phyloP scores from a whole-genome alignment of 2,797 vertebrate species.

The Monodelphis domestica region DNA sequence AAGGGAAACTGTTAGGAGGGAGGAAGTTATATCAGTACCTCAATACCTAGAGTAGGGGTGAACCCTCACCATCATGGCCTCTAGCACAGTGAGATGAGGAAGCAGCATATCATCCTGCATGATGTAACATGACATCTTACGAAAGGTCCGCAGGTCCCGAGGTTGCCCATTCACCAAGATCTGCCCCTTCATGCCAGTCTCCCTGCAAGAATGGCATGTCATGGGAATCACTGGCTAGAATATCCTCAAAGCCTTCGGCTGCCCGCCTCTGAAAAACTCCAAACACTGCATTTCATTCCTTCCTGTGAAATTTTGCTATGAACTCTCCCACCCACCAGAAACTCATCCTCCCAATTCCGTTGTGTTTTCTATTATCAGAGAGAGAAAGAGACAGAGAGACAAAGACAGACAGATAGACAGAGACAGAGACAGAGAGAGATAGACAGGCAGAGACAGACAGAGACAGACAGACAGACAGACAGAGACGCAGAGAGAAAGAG shows the following conservation, averaged over 20 bases:
- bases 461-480: no score
- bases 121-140: constrained; percentile 99
- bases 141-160: constrained; percentile 95
- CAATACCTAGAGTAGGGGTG: background rate
- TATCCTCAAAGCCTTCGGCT: background rate
- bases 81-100: constrained; percentile 93
- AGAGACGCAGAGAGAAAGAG: no score
- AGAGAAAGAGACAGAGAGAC: no score
- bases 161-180: constrained; percentile 94
- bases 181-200: constrained; percentile 97
- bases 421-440: no score
- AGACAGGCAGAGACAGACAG: no score
- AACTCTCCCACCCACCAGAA: background rate
- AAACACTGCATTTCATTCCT: background rate
- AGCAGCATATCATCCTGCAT: constrained; percentile 99
- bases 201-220: constrained; percentile 82
- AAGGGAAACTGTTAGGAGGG: background rate
- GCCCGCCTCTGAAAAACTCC: background rate
- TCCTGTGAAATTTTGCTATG: background rate
- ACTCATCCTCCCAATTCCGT: background rate
- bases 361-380: background rate
- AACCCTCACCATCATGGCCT: constrained; percentile 97
- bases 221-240: background rate
- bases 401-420: no score
- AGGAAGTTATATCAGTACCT: background rate